These are phyloP conservation scores for Cataglyphis altisquamis DNA, from an alignment of 2,888 invertebrate species.

Conservation along the genomic window DNA sequence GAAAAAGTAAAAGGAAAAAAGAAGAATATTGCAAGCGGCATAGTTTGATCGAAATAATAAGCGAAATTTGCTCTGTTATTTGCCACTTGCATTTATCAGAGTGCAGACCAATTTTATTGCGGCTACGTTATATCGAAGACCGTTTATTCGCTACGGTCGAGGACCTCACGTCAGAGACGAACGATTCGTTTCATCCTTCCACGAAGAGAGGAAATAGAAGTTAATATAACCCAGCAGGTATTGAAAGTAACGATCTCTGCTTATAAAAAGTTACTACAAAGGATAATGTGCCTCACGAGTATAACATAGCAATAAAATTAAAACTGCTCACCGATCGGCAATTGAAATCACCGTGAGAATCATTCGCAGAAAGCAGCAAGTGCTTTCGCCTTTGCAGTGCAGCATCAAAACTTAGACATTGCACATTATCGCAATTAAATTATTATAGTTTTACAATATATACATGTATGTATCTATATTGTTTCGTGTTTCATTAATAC, in stretches of 20 bases:
- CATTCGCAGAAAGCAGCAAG: background rate
- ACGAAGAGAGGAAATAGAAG: background rate
- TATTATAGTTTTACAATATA: background rate
- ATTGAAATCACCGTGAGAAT: conserved; percentile 44
- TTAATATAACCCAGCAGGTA: conserved; percentile 36
- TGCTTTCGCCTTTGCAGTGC: background rate
- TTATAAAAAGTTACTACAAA: conserved; percentile 31
- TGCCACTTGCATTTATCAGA: conserved; percentile 12
- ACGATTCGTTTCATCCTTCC: conserved; percentile 10
- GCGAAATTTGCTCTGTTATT: conserved; percentile 10
- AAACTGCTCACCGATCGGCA: background rate
- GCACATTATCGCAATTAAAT: background rate
- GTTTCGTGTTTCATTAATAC: background rate
- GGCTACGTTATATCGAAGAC: conserved; percentile 8
- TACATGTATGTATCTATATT: background rate
- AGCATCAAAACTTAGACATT: background rate
- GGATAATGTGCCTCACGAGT: conserved; percentile 15
- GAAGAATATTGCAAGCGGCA: background rate
- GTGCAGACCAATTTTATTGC: conserved; percentile 11
- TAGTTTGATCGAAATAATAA: conserved; percentile 22
- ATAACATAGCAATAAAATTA: background rate
- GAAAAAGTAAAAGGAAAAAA: background rate
- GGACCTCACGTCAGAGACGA: background rate
- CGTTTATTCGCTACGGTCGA: background rate
- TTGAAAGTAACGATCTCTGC: conserved; percentile 31